Base-by-base conservation (phyloP, 1,140 invertebrate species). In the Galleria mellonella region DNA sequence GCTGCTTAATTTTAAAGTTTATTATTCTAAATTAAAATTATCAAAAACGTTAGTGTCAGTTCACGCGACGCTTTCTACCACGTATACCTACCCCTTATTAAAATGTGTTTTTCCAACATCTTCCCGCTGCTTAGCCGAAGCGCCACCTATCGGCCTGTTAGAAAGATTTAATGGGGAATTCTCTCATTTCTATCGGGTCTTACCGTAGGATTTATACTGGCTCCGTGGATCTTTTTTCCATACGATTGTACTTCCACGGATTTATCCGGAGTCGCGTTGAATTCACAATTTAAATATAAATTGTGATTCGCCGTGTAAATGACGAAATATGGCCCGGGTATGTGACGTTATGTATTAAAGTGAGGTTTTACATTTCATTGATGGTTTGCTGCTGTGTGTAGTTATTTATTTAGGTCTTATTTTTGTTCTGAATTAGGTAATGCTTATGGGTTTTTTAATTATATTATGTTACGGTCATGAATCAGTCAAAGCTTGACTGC, bases 171-270 rank as follows among this genome's bases (percentile, higher is more conserved):
- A 73, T 66, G 61, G 61, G 28, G 58, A 69, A 62, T 68, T 68
- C 63, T 69, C 62, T 70, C 64, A 76, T 79, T 79, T 79, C 69
- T 73, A 75, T 75, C 69, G 63, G 52, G 61, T 71, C 62, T 76
- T 79, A 69, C 62, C 55, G 50, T 42, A 43, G 38, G 65, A 75
- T 75, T 73, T 71, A 73, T 73, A 51, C 50, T 46, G 17, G 53
- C 44, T 56, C 43, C 57, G 48, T 45, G 52, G 53, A 72, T 70
- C 64, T 75, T 72, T 78, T 72, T 65, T 76, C 62, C 72, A 65
- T 64, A 65, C 54, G 54, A 72, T 59, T 67, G 54, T 71, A 62
- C 64, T 67, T 72, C 30, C 40, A 41, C 48, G 52, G 52, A 68
- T 72, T 70, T 75, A 73, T 69, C 40, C 15, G 30, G 30, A 29